phyloP scores from a whole-genome alignment of 2,113 vertebrate species.

The Scomber colias region DNA sequence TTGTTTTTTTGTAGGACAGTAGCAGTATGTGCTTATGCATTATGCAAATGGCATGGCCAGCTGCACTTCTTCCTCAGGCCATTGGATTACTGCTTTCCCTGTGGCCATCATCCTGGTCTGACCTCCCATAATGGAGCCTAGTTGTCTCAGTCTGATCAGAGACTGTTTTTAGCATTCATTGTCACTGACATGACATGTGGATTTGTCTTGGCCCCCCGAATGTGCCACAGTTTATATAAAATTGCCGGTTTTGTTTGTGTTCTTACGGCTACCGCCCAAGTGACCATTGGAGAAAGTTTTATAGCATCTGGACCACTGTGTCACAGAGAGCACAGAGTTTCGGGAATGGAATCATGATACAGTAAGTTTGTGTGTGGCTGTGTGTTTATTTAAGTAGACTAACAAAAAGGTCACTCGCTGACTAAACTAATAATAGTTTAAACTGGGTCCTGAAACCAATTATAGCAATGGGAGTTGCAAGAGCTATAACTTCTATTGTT shows the following conservation, averaged over 20 bases:
- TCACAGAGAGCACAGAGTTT: conserved; percentile 30
- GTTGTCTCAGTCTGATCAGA: conserved; percentile 66
- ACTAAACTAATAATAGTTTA: neutral
- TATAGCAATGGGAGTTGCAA: neutral
- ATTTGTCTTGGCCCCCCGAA: conserved; percentile 73
- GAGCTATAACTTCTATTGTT: neutral
- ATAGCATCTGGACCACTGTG: conserved; percentile 46
- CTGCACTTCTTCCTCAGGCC: conserved; percentile 63
- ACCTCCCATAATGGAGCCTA: conserved; percentile 64
- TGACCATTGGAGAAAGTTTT: conserved; percentile 51
- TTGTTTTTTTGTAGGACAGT: conserved; percentile 14
- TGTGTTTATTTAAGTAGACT: conserved; percentile 1
- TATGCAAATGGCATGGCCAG: conserved; percentile 37
- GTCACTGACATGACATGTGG: conserved; percentile 76
- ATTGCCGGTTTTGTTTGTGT: conserved; percentile 73
- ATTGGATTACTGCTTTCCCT: conserved; percentile 76
- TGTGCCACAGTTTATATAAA: conserved; percentile 67
- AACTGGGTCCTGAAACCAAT: neutral
- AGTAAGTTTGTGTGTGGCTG: conserved; percentile 28
- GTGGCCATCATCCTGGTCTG: conserved; percentile 63
- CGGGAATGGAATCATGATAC: conserved; percentile 22
- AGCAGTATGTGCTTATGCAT: conserved; percentile 15
- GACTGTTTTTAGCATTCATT: conserved; percentile 65
- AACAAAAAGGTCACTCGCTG: neutral
- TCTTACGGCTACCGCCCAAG: conserved; percentile 58